Conservation (phyloP, 2,797 vertebrate genomes). For the Picus viridis region DNA sequence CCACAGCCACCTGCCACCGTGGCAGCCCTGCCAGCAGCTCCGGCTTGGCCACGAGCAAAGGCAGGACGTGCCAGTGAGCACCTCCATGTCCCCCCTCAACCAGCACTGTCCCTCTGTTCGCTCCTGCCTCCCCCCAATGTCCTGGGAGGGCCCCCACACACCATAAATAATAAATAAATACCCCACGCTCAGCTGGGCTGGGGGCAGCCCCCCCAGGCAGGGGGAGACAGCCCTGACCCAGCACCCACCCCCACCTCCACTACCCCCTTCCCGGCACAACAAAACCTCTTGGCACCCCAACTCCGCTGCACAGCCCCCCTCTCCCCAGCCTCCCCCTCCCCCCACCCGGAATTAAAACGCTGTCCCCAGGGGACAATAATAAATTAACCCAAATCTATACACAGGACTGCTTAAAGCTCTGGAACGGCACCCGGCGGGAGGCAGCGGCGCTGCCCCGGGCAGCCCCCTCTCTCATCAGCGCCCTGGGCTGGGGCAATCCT, state of each 20-base stretch:
- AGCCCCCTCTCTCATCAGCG: background rate
- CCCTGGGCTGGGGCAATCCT: background rate
- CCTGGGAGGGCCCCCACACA: background rate
- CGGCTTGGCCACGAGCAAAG: background rate
- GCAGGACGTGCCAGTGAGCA: background rate
- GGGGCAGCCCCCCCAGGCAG: accelerated
- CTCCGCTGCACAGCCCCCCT: background rate
- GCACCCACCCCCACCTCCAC: background rate
- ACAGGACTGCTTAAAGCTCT: slow-evolving; percentile 73
- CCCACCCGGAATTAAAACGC: background rate
- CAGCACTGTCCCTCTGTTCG: background rate
- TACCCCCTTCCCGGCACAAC: background rate
- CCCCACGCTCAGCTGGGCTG: slow-evolving; percentile 7
- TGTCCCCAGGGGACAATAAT: slow-evolving; percentile 57
- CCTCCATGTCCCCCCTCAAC: background rate
- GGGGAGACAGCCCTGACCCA: background rate
- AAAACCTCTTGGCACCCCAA: background rate
- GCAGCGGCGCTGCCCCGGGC: background rate
- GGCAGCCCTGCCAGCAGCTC: background rate
- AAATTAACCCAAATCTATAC: slow-evolving; percentile 71
- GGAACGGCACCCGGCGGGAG: background rate
- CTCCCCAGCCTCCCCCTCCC: background rate
- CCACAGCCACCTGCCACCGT: background rate
- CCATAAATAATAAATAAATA: slow-evolving; percentile 78
- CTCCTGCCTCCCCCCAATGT: background rate